Evolutionary conservation across 1,140 invertebrate species (phyloP).

Genomic region (Halyomorpha halys): DNA sequence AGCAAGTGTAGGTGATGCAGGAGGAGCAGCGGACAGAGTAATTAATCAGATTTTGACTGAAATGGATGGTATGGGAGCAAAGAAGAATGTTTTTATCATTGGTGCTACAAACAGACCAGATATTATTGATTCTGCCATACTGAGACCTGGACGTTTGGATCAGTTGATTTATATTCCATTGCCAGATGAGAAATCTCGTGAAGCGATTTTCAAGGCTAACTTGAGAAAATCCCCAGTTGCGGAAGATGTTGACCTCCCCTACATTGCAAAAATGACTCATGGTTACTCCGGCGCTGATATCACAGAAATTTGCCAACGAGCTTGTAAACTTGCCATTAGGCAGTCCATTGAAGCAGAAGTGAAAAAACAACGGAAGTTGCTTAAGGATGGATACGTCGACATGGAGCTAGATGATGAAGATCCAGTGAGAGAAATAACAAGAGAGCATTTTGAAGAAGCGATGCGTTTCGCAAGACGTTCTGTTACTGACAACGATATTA

Average conservation of each 20-base stretch:
- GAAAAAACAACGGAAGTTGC: background rate
- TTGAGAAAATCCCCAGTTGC: conserved; percentile 93
- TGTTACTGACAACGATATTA: conserved; percentile 99
- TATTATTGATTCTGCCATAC: conserved; percentile 89
- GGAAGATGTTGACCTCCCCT: conserved; percentile 84
- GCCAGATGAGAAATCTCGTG: conserved; percentile 94
- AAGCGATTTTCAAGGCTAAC: conserved; percentile 90
- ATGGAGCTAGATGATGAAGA: conserved; percentile 81
- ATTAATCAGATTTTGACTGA: conserved; percentile 99
- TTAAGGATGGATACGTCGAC: conserved; percentile 42
- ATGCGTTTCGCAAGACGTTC: conserved; percentile 98
- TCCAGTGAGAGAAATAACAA: conserved; percentile 94
- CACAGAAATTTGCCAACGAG: conserved; percentile 97
- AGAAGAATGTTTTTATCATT: conserved; percentile 99
- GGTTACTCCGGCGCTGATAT: conserved; percentile 98
- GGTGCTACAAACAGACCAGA: conserved; percentile 58
- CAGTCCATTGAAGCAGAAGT: conserved; percentile 88
- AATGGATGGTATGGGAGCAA: conserved; percentile 99
- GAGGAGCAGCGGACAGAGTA: conserved; percentile 84
- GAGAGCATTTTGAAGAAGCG: conserved; percentile 96
- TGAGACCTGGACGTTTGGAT: conserved; percentile 94
- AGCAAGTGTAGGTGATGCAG: conserved; percentile 88
- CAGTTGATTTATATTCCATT: conserved; percentile 99
- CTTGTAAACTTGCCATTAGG: conserved; percentile 95
- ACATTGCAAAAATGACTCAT: conserved; percentile 71